Conservation (phyloP, 2,113 vertebrate genomes). For the Cervus canadensis region DNA sequence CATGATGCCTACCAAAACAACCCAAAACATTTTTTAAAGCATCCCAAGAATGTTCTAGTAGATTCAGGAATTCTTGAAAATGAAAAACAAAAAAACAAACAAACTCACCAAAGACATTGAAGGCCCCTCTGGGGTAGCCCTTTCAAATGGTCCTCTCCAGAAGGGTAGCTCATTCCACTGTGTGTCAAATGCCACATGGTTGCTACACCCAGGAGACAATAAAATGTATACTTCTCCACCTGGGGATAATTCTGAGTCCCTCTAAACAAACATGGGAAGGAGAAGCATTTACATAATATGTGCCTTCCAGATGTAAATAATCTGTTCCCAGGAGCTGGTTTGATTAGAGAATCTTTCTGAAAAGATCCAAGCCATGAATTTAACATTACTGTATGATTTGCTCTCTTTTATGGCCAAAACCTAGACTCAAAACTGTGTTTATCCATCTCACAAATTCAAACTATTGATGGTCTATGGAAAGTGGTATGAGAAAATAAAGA, state of each 20-base stretch:
- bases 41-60: background rate
- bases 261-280: constrained; percentile 29
- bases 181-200: background rate
- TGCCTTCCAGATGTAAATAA: constrained; percentile 45
- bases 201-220: background rate
- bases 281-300: constrained; percentile 41
- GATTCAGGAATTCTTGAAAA: constrained; percentile 4
- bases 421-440: background rate
- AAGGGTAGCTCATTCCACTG: background rate
- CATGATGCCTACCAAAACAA: background rate
- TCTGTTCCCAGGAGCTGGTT: constrained; percentile 22
- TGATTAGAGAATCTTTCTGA: constrained; percentile 41
- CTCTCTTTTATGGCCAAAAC: constrained; percentile 21
- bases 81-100: background rate
- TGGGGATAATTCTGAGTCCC: constrained; percentile 5
- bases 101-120: background rate
- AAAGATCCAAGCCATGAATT: constrained; percentile 30
- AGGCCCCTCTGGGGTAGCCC: background rate
- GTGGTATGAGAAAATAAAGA: constrained; percentile 25
- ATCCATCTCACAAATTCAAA: constrained; percentile 12
- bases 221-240: background rate
- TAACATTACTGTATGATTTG: constrained; percentile 20
- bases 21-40: background rate
- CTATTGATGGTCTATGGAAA: constrained; percentile 14
- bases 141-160: background rate